Base-by-base conservation (phyloP, 1,140 invertebrate species). In the Calliopsis andreniformis region DNA sequence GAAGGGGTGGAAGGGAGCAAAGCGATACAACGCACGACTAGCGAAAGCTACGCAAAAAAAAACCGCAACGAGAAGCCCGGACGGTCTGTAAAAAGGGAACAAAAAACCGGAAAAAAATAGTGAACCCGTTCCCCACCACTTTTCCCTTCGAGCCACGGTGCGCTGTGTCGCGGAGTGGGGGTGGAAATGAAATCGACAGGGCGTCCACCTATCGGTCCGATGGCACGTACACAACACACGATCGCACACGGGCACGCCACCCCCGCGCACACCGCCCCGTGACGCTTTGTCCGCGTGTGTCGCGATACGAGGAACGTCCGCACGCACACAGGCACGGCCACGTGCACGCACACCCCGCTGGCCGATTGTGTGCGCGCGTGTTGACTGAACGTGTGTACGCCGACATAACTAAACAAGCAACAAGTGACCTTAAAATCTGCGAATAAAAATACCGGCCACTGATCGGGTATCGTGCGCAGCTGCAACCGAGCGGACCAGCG, bases 371-470 rank as follows among this genome's bases (percentile, higher is more conserved):
- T 45, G 49, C 20, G 63, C 20, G 67, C 64, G 79, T 82, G 82
- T 80, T 70, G 56, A 55, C 66, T 71, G 66, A 67, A 69, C 78
- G 83, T 80, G 76, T 84, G 68, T 82, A 84, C 73, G 70, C 61
- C 80, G 84, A 90, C 89, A 89, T 89, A 89, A 89, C 88, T 89
- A 91, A 91, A 90, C 89, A 90, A 90, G 89, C 89, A 91, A 91
- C 89, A 91, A 91, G 89, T 91, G 89, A 91, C 89, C 87, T 89
- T 90, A 88, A 89, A 89, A 91, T 90, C 84, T 86, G 84, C 72
- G 85, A 89, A 90, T 89, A 90, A 91, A 91, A 91, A 91, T 88
- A 82, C 86, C 61, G 77, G 79, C 79, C 78, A 82, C 82, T 88
- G 87, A 89, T 89, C 83, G 87, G 84, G 76, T 88, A 88, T 88